Percentiles rank a stretch among this genome's conserved stretches.
These are phyloP conservation scores for Heterohyrax brucei DNA, from an alignment of 2,797 vertebrate species.

Conservation along the genomic window DNA sequence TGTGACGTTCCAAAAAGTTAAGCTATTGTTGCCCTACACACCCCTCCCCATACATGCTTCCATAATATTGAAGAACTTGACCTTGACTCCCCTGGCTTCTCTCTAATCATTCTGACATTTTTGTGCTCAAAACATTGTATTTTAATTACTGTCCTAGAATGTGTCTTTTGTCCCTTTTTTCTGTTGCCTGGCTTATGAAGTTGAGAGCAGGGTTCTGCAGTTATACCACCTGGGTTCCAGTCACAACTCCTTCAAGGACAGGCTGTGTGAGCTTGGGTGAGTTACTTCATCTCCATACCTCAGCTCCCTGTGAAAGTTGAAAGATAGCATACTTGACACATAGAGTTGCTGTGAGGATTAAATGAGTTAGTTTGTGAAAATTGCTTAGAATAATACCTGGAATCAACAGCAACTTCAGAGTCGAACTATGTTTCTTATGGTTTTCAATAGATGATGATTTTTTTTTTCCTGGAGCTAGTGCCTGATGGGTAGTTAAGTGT, in stretches of 20 bases:
- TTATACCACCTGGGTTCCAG: neutral
- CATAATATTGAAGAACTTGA: slow-evolving; percentile 7
- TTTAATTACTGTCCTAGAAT: neutral
- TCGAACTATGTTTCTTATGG: neutral
- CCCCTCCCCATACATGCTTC: neutral
- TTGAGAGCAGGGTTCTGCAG: neutral
- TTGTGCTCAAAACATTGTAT: neutral
- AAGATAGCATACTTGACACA: neutral
- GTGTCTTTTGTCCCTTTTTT: neutral
- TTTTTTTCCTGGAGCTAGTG: neutral
- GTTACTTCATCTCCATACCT: neutral
- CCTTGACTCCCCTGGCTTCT: neutral
- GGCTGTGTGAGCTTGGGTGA: neutral
- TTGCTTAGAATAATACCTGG: neutral
- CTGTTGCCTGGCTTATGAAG: neutral
- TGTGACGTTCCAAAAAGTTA: neutral
- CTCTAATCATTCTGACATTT: neutral
- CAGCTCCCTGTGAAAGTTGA: neutral
- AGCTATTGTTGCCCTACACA: neutral
- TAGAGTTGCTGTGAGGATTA: neutral
- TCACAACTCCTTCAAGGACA: neutral
- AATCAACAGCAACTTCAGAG: neutral
- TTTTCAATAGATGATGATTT: neutral
- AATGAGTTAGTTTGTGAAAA: neutral
- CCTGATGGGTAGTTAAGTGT: neutral